Conservation (phyloP, 2,113 vertebrate species). For the Cinclus cinclus region DNA sequence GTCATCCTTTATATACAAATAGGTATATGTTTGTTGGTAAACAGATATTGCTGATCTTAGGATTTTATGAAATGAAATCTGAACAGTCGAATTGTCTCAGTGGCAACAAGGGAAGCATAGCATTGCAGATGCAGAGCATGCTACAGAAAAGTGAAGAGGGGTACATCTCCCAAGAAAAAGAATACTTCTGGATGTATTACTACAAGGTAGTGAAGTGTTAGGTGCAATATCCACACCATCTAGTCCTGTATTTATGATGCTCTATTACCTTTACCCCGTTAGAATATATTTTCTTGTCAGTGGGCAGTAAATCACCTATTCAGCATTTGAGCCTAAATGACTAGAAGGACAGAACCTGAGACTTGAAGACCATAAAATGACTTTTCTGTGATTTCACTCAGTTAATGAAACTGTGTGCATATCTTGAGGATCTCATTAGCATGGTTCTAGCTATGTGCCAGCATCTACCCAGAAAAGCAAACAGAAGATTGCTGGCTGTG, state of each 20-base stretch:
- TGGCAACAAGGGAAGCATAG: background rate
- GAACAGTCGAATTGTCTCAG: background rate
- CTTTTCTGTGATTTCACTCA: background rate
- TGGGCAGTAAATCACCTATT: background rate
- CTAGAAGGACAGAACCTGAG: background rate
- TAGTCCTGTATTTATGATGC: background rate
- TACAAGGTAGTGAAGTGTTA: background rate
- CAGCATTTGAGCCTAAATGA: background rate
- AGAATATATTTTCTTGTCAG: background rate
- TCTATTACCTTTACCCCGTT: background rate
- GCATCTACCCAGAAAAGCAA: background rate
- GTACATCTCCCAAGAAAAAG: fast-evolving
- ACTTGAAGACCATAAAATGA: background rate
- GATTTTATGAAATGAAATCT: background rate
- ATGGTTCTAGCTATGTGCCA: background rate
- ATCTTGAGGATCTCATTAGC: background rate
- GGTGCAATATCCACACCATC: background rate
- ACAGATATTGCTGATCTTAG: background rate
- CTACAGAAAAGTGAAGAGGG: background rate
- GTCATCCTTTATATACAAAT: background rate
- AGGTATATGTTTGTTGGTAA: background rate
- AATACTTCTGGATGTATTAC: background rate
- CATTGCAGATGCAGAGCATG: background rate
- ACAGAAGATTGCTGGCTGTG: background rate
- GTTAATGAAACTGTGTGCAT: background rate